Conservation (phyloP, 2,797 vertebrate genomes). For the Bradypodion pumilum region DNA sequence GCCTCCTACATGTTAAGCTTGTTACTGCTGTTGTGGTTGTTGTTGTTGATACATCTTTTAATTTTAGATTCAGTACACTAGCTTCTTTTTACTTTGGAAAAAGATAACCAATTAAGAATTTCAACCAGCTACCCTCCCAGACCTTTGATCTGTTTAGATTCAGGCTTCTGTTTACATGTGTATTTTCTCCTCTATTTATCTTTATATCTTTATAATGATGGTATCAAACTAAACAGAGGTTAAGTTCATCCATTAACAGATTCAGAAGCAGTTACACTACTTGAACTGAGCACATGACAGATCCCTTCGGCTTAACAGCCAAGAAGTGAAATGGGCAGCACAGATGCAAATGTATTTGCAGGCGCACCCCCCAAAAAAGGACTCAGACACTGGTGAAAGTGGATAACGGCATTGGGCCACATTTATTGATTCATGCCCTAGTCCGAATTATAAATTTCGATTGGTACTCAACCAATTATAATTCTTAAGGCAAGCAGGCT, state of each 20-base stretch:
- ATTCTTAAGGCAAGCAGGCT: too few relatives aligned
- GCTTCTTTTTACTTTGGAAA: neutral
- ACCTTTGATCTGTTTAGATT: neutral
- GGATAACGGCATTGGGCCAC: too few relatives aligned
- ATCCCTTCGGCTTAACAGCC: neutral
- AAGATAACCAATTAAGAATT: neutral
- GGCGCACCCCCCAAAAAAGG: too few relatives aligned
- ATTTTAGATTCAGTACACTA: too few relatives aligned
- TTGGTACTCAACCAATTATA: too few relatives aligned
- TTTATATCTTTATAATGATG: neutral
- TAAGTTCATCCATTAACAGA: neutral
- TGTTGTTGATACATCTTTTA: too few relatives aligned
- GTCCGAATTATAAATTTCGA: too few relatives aligned
- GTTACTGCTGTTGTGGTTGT: neutral
- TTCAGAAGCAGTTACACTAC: neutral
- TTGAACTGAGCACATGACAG: neutral
- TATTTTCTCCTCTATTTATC: neutral
- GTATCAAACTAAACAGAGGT: neutral
- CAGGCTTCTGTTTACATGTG: neutral
- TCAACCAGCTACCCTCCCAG: too few relatives aligned
- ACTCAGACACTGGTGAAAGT: too few relatives aligned
- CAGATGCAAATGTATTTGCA: neutral
- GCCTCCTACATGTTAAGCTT: too few relatives aligned
- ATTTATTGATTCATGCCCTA: too few relatives aligned
- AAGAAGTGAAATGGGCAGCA: neutral